phyloP scores from a whole-genome alignment of 2,888 invertebrate genomes.

The Orgyia antiqua region DNA sequence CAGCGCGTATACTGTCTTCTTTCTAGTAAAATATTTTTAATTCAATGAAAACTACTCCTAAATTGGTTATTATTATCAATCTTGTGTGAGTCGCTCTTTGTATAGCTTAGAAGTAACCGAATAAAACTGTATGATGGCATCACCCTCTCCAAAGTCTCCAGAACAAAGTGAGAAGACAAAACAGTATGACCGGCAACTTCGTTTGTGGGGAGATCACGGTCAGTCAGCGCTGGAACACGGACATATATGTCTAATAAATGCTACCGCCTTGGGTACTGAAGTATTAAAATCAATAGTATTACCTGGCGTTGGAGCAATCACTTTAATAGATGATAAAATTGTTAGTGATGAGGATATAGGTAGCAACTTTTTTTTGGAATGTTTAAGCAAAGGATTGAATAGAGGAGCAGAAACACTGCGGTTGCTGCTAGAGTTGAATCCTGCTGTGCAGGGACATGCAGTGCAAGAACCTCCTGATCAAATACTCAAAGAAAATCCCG shows the following conservation, averaged over 20 bases:
- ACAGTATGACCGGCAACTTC: conserved; percentile 90
- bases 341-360: conserved; percentile 95
- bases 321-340: conserved; percentile 92
- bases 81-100: too few relatives aligned
- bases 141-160: conserved; percentile 84
- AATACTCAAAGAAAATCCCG: conserved; percentile 89
- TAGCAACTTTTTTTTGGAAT: conserved; percentile 95
- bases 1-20: too few relatives aligned
- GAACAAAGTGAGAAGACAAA: conserved; percentile 85
- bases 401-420: conserved; percentile 91
- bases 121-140: conserved; percentile 73
- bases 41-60: too few relatives aligned
- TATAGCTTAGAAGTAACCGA: too few relatives aligned
- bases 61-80: too few relatives aligned
- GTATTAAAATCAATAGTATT: conserved; percentile 95
- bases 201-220: conserved; percentile 99
- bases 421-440: conserved; percentile 91
- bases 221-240: conserved; percentile 92
- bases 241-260: conserved; percentile 95
- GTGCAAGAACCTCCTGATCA: conserved; percentile 93
- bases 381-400: conserved; percentile 87
- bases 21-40: too few relatives aligned
- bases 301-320: conserved; percentile 95
- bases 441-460: conserved; percentile 94
- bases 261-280: conserved; percentile 95